Base-by-base conservation (phyloP, 2,888 invertebrate species). In the Pemphredon lugubris region DNA sequence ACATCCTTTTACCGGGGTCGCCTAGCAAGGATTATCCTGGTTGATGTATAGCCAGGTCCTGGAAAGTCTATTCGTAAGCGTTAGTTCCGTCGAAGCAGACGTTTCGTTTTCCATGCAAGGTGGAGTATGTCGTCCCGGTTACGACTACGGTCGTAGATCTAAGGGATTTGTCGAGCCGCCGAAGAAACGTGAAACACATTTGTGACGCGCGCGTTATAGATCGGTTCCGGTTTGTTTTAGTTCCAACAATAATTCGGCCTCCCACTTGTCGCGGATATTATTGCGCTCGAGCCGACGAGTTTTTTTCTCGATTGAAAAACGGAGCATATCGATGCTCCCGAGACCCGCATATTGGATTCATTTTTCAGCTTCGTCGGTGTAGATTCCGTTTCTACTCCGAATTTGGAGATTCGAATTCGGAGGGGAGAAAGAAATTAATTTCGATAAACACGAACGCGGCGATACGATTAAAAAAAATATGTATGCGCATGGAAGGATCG, bases 151-250 rank as follows among this genome's bases (percentile, higher is more conserved):
- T 73, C 64, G 81, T 81, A 81, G 82, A 83, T 85, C 78, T 69
- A 68, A 77, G 77, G 79, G 84, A 84, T 86, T 86, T 80, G 76
- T 79, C 68, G 58, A 34, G 77, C 68, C 75, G 71, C 75, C 83
- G 76, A 75, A 80, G 79, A 80, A 79, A 82, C 75, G 80, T 84
- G 80, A 82, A 85, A 83, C 81, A 83, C 75, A 79, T 82, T 75
- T 72, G 54, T 67, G 61, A 58, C 69, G 73, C 65, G 51, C 63
- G 64, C 70, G 81, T 87, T 83, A 86, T 84, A 83, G 79, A 85
- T 86, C 61, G 82, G 84, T 84, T 86, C 84, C 85, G 84, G 85
- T 81, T 58, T 64, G 32, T 32, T 50, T 58, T 69, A 69, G 39
- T 59, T 26, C 63, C 53, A 37, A 57, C 60, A 55, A 61, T 51